Evolutionary conservation across 2,888 invertebrate genomes (phyloP).

Genomic region (Synanthedon vespiformis): DNA sequence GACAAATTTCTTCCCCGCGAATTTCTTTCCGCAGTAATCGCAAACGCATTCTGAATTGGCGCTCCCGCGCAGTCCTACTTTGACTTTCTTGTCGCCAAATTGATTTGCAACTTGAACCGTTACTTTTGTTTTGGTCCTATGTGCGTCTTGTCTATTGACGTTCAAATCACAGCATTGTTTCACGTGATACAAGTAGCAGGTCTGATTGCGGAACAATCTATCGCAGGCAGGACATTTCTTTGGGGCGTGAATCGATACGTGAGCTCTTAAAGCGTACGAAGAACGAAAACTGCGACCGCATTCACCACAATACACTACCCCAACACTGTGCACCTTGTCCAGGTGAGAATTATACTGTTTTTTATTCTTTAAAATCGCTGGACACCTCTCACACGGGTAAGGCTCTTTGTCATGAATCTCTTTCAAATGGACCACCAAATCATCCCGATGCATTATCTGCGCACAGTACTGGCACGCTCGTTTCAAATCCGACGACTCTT

Average conservation of each 20-base stretch:
- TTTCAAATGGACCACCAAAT: conserved; percentile 32
- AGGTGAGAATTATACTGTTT: conserved; percentile 26
- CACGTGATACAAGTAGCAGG: conserved; percentile 44
- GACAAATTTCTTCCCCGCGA: conserved; percentile 44
- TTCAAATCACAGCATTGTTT: conserved; percentile 41
- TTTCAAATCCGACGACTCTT: conserved; percentile 36
- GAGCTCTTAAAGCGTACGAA: conserved; percentile 34
- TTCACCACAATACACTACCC: conserved; percentile 39
- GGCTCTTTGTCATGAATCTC: conserved; percentile 23
- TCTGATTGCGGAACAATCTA: conserved; percentile 39
- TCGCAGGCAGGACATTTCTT: conserved; percentile 46
- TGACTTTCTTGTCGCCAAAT: conserved; percentile 22
- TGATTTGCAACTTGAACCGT: conserved; percentile 31
- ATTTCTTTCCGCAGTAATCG: conserved; percentile 49
- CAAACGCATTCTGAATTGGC: conserved; percentile 38
- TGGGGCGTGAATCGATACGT: conserved; percentile 30
- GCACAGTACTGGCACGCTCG: conserved; percentile 48
- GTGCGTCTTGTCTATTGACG: conserved; percentile 16
- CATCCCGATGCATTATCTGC: conserved; percentile 33
- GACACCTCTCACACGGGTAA: conserved; percentile 42
- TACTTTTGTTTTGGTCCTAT: conserved; percentile 24
- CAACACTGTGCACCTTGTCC: conserved; percentile 25
- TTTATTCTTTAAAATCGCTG: conserved; percentile 25
- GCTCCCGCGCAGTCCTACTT: conserved; percentile 43
- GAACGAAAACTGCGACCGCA: conserved; percentile 43